Conservation (phyloP, 2,888 invertebrate genomes). For the Apamea crenata region DNA sequence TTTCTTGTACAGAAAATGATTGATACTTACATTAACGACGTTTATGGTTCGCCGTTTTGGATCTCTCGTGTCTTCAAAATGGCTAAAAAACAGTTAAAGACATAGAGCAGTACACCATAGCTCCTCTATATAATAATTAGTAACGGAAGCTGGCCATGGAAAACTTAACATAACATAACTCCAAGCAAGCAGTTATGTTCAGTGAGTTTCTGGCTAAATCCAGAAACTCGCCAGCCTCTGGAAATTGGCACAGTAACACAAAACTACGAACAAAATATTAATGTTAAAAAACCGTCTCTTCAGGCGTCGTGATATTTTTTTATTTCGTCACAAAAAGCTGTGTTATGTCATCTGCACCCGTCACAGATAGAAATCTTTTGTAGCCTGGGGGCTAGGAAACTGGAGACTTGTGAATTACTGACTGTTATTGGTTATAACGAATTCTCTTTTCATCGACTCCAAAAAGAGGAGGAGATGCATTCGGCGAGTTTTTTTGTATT, state of each 20-base stretch:
- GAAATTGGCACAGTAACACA: constrained; percentile 33
- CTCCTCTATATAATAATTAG: neutral
- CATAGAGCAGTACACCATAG: neutral
- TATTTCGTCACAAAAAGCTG: constrained; percentile 61
- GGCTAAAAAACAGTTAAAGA: neutral
- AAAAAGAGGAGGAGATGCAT: neutral
- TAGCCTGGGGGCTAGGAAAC: constrained; percentile 51
- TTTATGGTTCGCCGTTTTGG: neutral
- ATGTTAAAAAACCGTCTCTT: constrained; percentile 40
- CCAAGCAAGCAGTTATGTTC: neutral
- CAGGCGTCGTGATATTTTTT: constrained; percentile 56
- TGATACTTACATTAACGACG: neutral
- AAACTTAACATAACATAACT: neutral
- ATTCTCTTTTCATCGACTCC: neutral
- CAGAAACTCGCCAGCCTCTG: neutral
- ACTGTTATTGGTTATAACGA: neutral
- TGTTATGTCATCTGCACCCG: constrained; percentile 64
- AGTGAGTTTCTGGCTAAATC: neutral
- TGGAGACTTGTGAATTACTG: constrained; percentile 17
- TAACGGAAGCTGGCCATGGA: neutral
- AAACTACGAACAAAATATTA: constrained; percentile 26
- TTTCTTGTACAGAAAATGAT: neutral
- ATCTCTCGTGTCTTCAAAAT: neutral
- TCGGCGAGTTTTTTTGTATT: neutral
- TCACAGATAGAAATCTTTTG: constrained; percentile 55